A percentile compares a stretch with the other conserved stretches of the same genome.
These are phyloP conservation scores for Hypothenemus hampei DNA, from an alignment of 1,140 invertebrate genomes.

Conservation along the genomic window DNA sequence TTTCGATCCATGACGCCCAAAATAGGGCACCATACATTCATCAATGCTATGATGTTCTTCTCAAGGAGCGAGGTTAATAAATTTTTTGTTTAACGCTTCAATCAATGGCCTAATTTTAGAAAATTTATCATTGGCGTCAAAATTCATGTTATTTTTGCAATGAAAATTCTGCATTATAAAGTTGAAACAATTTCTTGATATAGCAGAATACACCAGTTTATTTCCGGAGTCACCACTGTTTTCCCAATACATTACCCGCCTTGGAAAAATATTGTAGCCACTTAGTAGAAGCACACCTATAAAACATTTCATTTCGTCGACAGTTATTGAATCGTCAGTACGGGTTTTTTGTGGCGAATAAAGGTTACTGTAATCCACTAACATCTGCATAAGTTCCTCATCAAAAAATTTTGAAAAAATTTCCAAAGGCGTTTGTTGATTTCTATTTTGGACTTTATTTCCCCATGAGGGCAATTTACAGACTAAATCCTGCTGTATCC, in stretches of 20 bases:
- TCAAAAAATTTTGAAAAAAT: slow-evolving; percentile 19
- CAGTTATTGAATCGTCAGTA: slow-evolving; percentile 4
- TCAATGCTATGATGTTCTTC: slow-evolving; percentile 37
- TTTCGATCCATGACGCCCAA: slow-evolving; percentile 24
- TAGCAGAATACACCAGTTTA: slow-evolving; percentile 12
- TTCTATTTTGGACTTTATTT: slow-evolving; percentile 2
- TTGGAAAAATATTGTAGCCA: slow-evolving; percentile 20
- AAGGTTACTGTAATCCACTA: slow-evolving; percentile 13
- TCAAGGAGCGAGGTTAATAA: slow-evolving; percentile 16
- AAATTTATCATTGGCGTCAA: slow-evolving; percentile 37
- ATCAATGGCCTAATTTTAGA: slow-evolving; percentile 35
- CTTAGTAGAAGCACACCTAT: slow-evolving; percentile 24
- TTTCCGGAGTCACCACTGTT: slow-evolving; percentile 19
- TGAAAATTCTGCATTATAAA: slow-evolving; percentile 25
- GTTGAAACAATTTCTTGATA: slow-evolving; percentile 21
- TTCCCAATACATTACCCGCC: slow-evolving; percentile 29
- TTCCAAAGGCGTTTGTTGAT: slow-evolving; percentile 7
- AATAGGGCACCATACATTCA: slow-evolving; percentile 27
- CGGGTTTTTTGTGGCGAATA: slow-evolving; percentile 9
- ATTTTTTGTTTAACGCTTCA: slow-evolving; percentile 14
- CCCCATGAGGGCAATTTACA: slow-evolving; percentile 3
- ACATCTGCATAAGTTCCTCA: slow-evolving; percentile 10
- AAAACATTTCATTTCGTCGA: slow-evolving; percentile 26
- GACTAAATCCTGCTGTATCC: slow-evolving; percentile 4
- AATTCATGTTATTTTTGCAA: slow-evolving; percentile 32